A percentile compares a stretch with the other conserved stretches of the same genome.
Conservation (phyloP, 2,113 vertebrate genomes). For the Gallinago undulata region DNA sequence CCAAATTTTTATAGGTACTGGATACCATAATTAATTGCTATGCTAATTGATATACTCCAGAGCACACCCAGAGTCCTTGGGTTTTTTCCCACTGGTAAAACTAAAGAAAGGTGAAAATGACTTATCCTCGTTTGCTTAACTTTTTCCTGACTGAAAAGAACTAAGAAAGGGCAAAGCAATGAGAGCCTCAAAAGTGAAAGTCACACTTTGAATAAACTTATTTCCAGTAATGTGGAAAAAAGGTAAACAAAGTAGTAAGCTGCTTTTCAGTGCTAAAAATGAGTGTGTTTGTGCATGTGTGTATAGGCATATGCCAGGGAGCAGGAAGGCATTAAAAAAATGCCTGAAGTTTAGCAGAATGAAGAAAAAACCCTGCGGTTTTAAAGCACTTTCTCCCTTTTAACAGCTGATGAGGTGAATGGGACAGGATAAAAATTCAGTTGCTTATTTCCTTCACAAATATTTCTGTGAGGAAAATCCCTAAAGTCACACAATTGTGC, state of each 20-base stretch:
- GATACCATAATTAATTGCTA: slow-evolving; percentile 8
- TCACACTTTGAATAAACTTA: background rate
- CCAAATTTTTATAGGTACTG: background rate
- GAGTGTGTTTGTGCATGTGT: background rate
- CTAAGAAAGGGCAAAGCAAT: background rate
- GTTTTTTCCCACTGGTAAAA: background rate
- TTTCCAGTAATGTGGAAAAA: background rate
- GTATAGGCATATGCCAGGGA: background rate
- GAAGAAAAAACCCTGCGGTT: fast-evolving
- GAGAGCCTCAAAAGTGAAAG: background rate
- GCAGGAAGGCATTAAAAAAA: background rate
- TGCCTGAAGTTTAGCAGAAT: background rate
- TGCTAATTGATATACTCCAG: slow-evolving; percentile 9
- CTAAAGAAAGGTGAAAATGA: background rate
- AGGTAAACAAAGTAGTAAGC: background rate
- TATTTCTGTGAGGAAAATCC: background rate
- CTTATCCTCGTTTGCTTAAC: background rate
- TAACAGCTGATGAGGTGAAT: background rate
- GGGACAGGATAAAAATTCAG: background rate
- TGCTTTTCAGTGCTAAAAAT: background rate
- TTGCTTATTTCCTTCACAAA: background rate
- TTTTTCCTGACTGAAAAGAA: background rate
- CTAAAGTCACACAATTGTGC: background rate
- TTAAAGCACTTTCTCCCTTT: background rate
- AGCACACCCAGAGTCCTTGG: background rate